phyloP scores from a whole-genome alignment of 2,888 invertebrate species.

The Adineta ricciae region DNA sequence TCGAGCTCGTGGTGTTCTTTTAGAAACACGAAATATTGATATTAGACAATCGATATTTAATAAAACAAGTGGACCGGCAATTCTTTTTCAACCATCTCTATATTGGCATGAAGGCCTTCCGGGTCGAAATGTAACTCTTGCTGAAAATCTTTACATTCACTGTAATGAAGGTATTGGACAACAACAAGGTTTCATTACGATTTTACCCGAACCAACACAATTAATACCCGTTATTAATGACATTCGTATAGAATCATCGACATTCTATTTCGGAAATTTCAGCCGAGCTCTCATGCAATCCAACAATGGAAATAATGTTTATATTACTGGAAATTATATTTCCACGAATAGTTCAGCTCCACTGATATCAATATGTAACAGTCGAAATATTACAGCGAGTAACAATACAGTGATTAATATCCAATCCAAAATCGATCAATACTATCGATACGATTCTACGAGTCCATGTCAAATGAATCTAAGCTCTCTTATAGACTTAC shows the following conservation, averaged over 20 bases:
- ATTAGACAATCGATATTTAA: background rate
- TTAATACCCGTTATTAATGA: background rate
- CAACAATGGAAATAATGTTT: background rate
- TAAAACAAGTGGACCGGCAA: background rate
- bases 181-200: background rate
- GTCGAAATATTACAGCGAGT: background rate
- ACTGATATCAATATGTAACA: background rate
- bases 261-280: background rate
- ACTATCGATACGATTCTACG: background rate
- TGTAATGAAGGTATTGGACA: background rate
- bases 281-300: background rate
- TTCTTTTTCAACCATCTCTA: background rate
- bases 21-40: background rate
- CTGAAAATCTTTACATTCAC: background rate
- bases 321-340: background rate
- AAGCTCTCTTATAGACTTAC: background rate
- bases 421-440: background rate
- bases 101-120: background rate
- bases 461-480: background rate
- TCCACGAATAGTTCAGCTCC: background rate
- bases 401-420: background rate
- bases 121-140: background rate
- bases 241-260: background rate
- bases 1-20: background rate
- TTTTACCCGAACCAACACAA: background rate